Base-by-base conservation (phyloP, 2,113 vertebrate genomes). In the Osmerus mordax region DNA sequence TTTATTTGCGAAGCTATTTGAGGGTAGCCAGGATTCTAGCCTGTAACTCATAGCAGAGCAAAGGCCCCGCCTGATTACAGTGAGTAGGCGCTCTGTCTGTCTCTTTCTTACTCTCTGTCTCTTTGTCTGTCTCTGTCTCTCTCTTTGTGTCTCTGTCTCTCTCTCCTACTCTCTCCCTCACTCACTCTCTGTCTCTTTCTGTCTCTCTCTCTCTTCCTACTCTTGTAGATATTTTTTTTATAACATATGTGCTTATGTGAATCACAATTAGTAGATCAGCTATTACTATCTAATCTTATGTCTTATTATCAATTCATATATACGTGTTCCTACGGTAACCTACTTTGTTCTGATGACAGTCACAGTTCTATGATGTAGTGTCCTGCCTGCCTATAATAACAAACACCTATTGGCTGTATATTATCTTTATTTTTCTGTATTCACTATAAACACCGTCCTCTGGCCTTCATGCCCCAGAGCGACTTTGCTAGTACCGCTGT, bases 11-110 rank as follows among this genome's bases (percentile, higher is more conserved):
- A 67, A 13, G 61, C 77, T 70, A 70, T 88, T 69, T 59, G 78
- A 82, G 81, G 87, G 87, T 74, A 81, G 78, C 76, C 71, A 84
- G 84, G 87, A 78, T 78, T 81, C 62, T 75, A 77, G 87, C 76
- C 84, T 87, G 77, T 74, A 77, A 66, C 61, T 64, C 32, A n/a
- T 18, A 15, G 84, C 80, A 83, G 23, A 76, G 71, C 86, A 80
- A 82, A 87, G 77, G 78, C 67, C 0, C 52, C 77, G 56, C 77
- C 74, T 89, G 85, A 83, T 85, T 87, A 32, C 41, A 58, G 63
- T 61, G 21, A 32, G 28, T 47, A 19, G 16, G 36, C 18, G 1
- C 9, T 12, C 14, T 13, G 41, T 19, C 58, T 7, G 12, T 51
- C 13, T 25, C 13, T 23, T 14, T 60, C 4, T 67, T 19, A 14